A percentile compares a stretch with the other conserved stretches of the same genome.
Conservation (phyloP, 2,888 invertebrate genomes). For the Cataglyphis livida region DNA sequence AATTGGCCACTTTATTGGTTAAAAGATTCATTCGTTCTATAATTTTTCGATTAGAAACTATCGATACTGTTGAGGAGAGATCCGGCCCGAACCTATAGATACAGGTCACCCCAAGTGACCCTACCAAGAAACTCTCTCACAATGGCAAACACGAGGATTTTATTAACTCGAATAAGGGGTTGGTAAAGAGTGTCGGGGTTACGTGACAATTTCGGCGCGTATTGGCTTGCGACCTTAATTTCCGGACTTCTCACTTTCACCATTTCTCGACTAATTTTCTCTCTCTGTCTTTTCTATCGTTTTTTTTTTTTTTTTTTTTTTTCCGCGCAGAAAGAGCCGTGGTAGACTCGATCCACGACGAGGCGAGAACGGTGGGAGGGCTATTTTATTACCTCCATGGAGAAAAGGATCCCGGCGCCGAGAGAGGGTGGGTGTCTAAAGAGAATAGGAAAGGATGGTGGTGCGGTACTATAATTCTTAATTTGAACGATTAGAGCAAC, state of each 20-base stretch:
- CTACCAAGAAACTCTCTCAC: not conserved
- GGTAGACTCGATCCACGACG: conserved; percentile 26
- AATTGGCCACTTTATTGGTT: conserved; percentile 4
- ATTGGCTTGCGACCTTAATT: conserved; percentile 69
- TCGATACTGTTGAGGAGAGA: not conserved
- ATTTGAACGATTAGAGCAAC: conserved; percentile 71
- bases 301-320: conserved; percentile 40
- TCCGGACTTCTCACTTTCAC: conserved; percentile 67
- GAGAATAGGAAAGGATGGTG: conserved; percentile 70
- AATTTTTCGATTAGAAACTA: conserved; percentile 27
- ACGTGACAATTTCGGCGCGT: conserved; percentile 56
- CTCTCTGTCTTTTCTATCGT: conserved; percentile 9
- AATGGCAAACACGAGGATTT: conserved; percentile 29
- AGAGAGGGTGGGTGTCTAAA: conserved; percentile 49
- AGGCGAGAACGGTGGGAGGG: conserved; percentile 34
- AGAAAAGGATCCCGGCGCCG: conserved; percentile 46
- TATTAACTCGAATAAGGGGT: conserved; percentile 33
- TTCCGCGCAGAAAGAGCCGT: conserved; percentile 45
- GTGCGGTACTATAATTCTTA: conserved; percentile 69
- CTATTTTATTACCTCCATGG: conserved; percentile 69
- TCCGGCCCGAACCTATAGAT: not conserved
- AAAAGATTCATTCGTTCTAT: conserved; percentile 32
- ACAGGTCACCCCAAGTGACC: not conserved
- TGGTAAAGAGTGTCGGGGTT: conserved; percentile 10
- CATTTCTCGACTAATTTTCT: conserved; percentile 27